Conservation (phyloP, 1,140 invertebrate species). For the Holcopasites calliopsidis region DNA sequence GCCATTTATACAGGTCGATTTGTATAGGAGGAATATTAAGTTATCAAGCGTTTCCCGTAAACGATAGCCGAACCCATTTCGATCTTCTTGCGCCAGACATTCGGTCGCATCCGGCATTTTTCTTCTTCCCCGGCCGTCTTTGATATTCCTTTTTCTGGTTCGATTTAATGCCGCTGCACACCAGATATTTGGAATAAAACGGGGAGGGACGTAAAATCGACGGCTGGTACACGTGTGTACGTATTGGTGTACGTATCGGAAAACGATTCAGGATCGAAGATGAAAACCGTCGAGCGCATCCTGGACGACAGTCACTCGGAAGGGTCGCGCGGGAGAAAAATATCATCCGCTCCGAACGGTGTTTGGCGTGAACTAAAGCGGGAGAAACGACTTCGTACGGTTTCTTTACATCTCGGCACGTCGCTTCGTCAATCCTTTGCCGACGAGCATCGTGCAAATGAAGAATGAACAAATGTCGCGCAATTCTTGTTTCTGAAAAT, state of each 20-base stretch:
- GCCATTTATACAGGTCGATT: no score
- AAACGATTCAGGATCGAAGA: constrained; percentile 62
- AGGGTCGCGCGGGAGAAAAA: constrained; percentile 29
- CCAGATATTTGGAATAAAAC: constrained; percentile 51
- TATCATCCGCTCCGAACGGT: constrained; percentile 27
- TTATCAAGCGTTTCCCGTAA: no score
- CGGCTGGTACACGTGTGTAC: constrained; percentile 35
- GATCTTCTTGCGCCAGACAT: not conserved
- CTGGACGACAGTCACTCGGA: constrained; percentile 37
- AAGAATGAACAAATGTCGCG: no score
- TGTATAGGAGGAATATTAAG: no score
- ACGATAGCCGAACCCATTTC: not conserved
- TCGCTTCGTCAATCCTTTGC: constrained; percentile 21
- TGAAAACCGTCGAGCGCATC: constrained; percentile 53
- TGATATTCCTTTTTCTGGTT: constrained; percentile 20
- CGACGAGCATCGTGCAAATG: no score
- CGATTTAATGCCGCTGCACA: constrained; percentile 38
- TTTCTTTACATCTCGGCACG: not conserved
- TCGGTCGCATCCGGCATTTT: constrained; percentile 14
- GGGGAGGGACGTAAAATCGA: constrained; percentile 45
- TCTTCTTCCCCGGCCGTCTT: not conserved
- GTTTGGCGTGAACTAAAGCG: constrained; percentile 21
- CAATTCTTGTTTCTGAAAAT: no score
- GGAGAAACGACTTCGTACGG: constrained; percentile 15
- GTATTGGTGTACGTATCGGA: constrained; percentile 51